phyloP scores from a whole-genome alignment of 1,140 invertebrate genomes.

The Gonioctena quinquepunctata region DNA sequence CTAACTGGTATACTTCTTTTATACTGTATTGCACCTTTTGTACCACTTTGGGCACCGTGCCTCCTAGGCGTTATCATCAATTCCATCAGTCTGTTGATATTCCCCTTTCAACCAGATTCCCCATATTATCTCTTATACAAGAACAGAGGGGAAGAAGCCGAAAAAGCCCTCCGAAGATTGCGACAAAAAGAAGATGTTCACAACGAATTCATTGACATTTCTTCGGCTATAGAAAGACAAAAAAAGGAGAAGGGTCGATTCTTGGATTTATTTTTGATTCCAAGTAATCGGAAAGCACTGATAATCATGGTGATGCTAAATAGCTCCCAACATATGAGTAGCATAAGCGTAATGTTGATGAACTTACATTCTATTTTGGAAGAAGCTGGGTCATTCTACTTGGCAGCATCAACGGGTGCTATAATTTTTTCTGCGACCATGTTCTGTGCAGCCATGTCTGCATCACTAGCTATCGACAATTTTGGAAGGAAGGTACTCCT shows the following conservation, averaged over 20 bases:
- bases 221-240: constrained; percentile 32
- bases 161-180: constrained; percentile 58
- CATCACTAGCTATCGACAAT: constrained; percentile 51
- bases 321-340: constrained; percentile 59
- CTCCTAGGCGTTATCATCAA: constrained; percentile 20
- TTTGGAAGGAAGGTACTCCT: constrained; percentile 57
- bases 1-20: constrained; percentile 40
- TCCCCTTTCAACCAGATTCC: constrained; percentile 36
- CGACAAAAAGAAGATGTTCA: constrained; percentile 56
- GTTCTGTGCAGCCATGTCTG: constrained; percentile 41
- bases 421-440: constrained; percentile 55
- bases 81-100: constrained; percentile 23
- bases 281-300: constrained; percentile 39
- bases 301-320: constrained; percentile 57
- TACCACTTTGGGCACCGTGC: constrained; percentile 29
- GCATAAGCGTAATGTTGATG: constrained; percentile 61
- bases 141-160: constrained; percentile 56
- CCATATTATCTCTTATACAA: constrained; percentile 34
- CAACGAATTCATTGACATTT: constrained; percentile 56
- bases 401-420: constrained; percentile 44
- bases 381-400: constrained; percentile 46
- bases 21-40: constrained; percentile 45
- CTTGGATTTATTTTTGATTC: constrained; percentile 34
- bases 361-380: constrained; percentile 59
- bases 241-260: constrained; percentile 31